Conservation (phyloP, 1,140 invertebrate genomes). For the Drosophila sechellia region DNA sequence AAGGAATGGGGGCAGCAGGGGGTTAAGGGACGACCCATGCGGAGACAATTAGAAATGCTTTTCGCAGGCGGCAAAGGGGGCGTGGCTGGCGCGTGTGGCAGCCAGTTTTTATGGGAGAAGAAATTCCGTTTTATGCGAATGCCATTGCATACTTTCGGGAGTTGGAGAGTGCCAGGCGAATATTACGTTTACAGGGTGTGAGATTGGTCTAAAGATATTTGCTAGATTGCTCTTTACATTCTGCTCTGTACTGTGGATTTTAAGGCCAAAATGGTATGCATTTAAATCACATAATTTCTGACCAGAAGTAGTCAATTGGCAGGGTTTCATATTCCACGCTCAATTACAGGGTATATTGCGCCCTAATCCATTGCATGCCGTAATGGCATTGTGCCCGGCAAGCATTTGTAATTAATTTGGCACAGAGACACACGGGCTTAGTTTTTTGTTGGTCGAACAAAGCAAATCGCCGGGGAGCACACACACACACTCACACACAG, state of each 20-base stretch:
- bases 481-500: constrained; percentile 15
- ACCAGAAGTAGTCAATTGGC: neutral
- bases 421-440: constrained; percentile 7
- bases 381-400: constrained; percentile 17
- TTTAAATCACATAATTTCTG: neutral
- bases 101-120: constrained; percentile 6
- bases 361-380: neutral
- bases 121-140: constrained; percentile 26
- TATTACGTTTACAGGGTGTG: neutral
- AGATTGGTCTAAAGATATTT: neutral
- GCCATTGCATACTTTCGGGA: constrained; percentile 19
- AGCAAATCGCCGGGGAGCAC: constrained; percentile 26
- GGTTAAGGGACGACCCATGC: constrained; percentile 13
- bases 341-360: constrained; percentile 6
- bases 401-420: constrained; percentile 43
- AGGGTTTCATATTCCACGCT: neutral
- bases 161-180: neutral
- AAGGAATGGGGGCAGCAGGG: neutral
- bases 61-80: neutral
- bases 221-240: neutral
- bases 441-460: constrained; percentile 39
- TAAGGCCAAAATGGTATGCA: neutral
- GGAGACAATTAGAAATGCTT: constrained; percentile 41
- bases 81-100: constrained; percentile 12
- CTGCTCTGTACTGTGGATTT: neutral